Evolutionary conservation across 2,888 invertebrate species (phyloP).

Genomic region (Hyposoter dolosus): DNA sequence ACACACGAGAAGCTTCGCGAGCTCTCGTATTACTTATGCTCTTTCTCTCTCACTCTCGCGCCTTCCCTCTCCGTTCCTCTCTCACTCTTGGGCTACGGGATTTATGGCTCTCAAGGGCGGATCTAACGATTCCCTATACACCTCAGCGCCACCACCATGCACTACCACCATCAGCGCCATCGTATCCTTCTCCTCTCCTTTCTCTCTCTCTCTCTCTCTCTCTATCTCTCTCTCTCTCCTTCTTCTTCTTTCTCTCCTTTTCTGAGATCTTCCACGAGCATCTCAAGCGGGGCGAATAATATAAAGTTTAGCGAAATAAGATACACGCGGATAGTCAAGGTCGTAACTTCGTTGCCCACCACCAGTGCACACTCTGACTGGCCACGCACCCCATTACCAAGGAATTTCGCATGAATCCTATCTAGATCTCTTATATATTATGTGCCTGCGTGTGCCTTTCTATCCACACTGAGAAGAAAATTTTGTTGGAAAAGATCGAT

Average conservation of each 20-base stretch:
- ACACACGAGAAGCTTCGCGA: slow-evolving; percentile 77
- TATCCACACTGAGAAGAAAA: neutral
- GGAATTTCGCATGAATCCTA: slow-evolving; percentile 75
- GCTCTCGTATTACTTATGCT: slow-evolving; percentile 77
- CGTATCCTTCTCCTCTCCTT: slow-evolving; percentile 44
- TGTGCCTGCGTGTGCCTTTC: slow-evolving; percentile 11
- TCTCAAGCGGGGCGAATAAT: slow-evolving; percentile 70
- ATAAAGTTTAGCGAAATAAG: slow-evolving; percentile 77
- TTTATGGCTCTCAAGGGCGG: slow-evolving; percentile 71
- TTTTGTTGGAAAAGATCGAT: too few species aligned
- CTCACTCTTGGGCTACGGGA: slow-evolving; percentile 53
- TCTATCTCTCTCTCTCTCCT: slow-evolving; percentile 30
- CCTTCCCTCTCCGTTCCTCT: slow-evolving; percentile 38
- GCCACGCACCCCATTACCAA: slow-evolving; percentile 74
- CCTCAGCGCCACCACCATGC: slow-evolving; percentile 52
- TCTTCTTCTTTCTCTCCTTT: slow-evolving; percentile 21
- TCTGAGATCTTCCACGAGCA: slow-evolving; percentile 44
- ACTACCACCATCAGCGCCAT: slow-evolving; percentile 31
- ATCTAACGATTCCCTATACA: slow-evolving; percentile 69
- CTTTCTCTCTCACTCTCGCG: slow-evolving; percentile 60
- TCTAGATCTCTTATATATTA: slow-evolving; percentile 73
- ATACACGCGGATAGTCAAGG: slow-evolving; percentile 77
- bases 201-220: slow-evolving; percentile 18
- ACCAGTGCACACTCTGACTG: slow-evolving; percentile 49
- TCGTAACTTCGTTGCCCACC: slow-evolving; percentile 76